Conservation (phyloP, 2,113 vertebrate genomes). For the Agelaius tricolor region DNA sequence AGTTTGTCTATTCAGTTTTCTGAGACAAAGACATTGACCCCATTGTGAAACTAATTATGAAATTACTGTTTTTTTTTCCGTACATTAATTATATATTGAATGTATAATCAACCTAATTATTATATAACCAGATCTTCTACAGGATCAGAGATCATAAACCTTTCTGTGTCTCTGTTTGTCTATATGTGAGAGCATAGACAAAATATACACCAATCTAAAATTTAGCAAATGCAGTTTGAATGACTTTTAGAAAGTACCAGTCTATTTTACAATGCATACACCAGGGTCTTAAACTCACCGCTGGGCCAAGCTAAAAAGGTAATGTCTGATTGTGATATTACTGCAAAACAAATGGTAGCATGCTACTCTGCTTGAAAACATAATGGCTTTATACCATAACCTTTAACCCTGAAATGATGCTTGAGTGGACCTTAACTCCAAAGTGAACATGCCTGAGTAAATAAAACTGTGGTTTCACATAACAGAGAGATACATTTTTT, state of each 20-base stretch:
- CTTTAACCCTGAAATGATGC: conserved; percentile 72
- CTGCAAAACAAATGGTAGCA: conserved; percentile 58
- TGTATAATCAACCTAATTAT: not conserved
- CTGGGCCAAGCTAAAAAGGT: conserved; percentile 60
- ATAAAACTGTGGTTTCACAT: conserved; percentile 74
- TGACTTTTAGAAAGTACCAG: not conserved
- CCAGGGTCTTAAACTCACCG: conserved; percentile 10
- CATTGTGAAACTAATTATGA: not conserved
- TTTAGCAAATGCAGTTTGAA: conserved; percentile 3
- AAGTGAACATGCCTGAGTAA: conserved; percentile 76
- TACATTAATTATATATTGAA: not conserved
- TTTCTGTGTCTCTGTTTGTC: not conserved
- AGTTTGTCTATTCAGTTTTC: not conserved
- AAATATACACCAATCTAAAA: not conserved
- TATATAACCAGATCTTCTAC: not conserved
- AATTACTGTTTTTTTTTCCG: not conserved
- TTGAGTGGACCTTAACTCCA: conserved; percentile 72
- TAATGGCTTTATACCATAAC: conserved; percentile 69
- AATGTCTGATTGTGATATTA: conserved; percentile 61
- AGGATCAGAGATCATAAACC: not conserved
- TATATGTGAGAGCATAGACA: not conserved
- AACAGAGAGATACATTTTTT: conserved; percentile 83
- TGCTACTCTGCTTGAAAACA: conserved; percentile 64
- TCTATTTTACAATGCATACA: not conserved
- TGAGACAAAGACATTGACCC: not conserved